These are phyloP conservation scores for Strix aluco DNA, from an alignment of 2,113 vertebrate genomes.

Conservation along the genomic window DNA sequence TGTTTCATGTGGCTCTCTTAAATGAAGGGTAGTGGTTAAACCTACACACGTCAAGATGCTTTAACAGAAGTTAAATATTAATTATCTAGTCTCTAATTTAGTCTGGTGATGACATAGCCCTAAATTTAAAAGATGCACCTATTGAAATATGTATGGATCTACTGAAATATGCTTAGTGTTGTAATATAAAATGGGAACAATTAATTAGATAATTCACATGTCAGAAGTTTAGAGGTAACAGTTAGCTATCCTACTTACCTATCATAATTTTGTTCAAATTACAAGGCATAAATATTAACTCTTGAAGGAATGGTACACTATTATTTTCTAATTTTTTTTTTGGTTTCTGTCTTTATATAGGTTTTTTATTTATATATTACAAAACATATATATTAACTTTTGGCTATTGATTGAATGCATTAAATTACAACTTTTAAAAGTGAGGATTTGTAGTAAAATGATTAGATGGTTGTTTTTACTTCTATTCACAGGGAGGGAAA, in stretches of 20 bases:
- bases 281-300: background rate
- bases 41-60: background rate
- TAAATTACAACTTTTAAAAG: background rate
- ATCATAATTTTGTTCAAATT: background rate
- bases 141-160: conserved; percentile 26
- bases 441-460: background rate
- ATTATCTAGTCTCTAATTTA: conserved; percentile 21
- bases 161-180: background rate
- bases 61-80: conserved; percentile 50
- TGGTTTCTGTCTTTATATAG: background rate
- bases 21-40: background rate
- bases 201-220: conserved; percentile 36
- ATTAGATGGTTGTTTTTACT: background rate
- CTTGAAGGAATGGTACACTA: background rate
- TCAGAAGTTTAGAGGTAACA: background rate
- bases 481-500: accelerated
- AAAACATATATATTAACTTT: background rate
- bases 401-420: background rate
- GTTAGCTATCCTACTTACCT: background rate
- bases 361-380: background rate
- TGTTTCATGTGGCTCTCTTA: background rate
- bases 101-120: background rate
- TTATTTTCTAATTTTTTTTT: background rate
- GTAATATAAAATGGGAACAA: background rate
- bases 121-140: conserved; percentile 18